These are phyloP conservation scores for Pseudochaenichthys georgianus DNA, from an alignment of 2,797 vertebrate species.

Conservation along the genomic window DNA sequence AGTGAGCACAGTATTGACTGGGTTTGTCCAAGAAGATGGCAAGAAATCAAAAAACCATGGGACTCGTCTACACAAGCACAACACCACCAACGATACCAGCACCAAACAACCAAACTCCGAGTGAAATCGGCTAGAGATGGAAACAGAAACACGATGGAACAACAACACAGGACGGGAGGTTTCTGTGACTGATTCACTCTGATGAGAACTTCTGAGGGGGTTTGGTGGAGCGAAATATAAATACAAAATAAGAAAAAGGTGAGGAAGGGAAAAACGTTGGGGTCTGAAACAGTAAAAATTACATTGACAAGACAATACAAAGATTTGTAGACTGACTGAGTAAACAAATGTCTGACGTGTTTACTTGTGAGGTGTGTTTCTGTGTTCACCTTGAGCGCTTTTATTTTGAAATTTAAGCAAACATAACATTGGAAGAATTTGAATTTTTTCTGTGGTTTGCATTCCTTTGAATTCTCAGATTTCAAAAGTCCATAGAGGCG, in stretches of 20 bases:
- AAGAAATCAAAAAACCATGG: constrained; percentile 82
- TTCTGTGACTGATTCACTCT: constrained; percentile 72
- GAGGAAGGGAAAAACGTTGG: constrained; percentile 45
- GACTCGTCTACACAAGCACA: constrained; percentile 78
- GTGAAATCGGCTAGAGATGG: constrained; percentile 74
- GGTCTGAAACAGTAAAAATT: constrained; percentile 79
- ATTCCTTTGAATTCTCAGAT: not conserved
- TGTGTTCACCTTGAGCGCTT: constrained; percentile 19
- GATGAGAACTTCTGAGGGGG: constrained; percentile 78
- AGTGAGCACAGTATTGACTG: constrained; percentile 73
- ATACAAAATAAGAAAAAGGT: constrained; percentile 21
- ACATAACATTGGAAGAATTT: not conserved
- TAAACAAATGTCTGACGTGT: constrained; percentile 41
- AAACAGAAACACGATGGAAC: constrained; percentile 75
- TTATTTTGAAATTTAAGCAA: not conserved
- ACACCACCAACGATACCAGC: constrained; percentile 76
- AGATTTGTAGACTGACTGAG: constrained; percentile 60
- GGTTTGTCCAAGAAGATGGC: constrained; percentile 79
- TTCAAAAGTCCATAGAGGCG: too few relatives aligned
- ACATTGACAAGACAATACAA: constrained; percentile 78
- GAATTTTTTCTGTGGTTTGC: not conserved
- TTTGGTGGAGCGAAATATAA: constrained; percentile 79
- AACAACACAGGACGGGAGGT: constrained; percentile 77
- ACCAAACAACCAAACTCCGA: constrained; percentile 80
- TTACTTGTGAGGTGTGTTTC: constrained; percentile 16